phyloP scores from a whole-genome alignment of 2,888 invertebrate species.

The Campoplex capitator region DNA sequence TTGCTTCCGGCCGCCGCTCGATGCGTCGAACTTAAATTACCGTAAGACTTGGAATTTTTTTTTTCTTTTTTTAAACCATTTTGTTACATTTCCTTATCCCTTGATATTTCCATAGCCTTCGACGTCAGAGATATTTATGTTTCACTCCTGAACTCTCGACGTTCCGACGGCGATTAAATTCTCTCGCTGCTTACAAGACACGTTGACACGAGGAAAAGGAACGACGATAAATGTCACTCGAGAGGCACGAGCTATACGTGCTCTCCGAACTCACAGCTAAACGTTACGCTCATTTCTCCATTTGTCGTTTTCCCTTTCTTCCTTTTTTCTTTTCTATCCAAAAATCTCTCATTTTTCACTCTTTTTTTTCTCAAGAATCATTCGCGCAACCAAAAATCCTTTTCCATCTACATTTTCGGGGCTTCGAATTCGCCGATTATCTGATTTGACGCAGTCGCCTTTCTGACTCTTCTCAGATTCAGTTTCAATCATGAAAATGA shows the following conservation, averaged over 20 bases:
- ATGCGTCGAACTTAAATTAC: not conserved
- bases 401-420: not conserved
- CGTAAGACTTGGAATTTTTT: not conserved
- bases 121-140: constrained; percentile 39
- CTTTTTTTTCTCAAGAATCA: not conserved
- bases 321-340: not conserved
- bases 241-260: constrained; percentile 27
- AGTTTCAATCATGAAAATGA: too few species aligned
- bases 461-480: too few species aligned
- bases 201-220: constrained; percentile 57
- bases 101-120: constrained; percentile 43
- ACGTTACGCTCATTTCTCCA: constrained; percentile 19
- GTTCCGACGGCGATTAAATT: constrained; percentile 62
- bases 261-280: constrained; percentile 19
- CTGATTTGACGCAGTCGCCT: not conserved
- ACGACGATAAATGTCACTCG: constrained; percentile 61
- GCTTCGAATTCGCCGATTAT: not conserved
- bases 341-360: not conserved
- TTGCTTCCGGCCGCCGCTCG: not conserved
- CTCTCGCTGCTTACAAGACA: constrained; percentile 31
- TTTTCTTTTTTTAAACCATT: not conserved
- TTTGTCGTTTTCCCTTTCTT: constrained; percentile 27
- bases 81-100: constrained; percentile 9
- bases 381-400: not conserved
- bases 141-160: constrained; percentile 32